Percentiles rank a stretch among this genome's conserved stretches.
These are phyloP conservation scores for Oscarella lobularis DNA, from an alignment of 37 sponge, comb jelly and placozoan species.

Conservation along the genomic window DNA sequence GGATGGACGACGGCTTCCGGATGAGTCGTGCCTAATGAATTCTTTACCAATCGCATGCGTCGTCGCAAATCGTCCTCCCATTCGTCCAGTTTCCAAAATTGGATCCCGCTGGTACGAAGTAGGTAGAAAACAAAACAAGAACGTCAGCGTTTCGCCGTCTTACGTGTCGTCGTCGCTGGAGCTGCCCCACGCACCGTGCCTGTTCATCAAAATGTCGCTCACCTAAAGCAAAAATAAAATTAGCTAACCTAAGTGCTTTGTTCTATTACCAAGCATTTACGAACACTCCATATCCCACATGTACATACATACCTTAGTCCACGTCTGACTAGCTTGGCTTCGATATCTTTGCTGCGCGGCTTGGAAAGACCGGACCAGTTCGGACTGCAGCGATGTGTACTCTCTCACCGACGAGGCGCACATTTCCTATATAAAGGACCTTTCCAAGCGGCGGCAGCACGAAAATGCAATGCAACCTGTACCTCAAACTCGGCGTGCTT, in stretches of 20 bases:
- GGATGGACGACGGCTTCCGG: conserved; percentile 22
- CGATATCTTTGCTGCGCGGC: background rate
- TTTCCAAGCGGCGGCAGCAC: background rate
- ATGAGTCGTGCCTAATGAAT: conserved; percentile 53
- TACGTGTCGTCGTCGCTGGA: too few species aligned
- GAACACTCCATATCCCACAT: background rate
- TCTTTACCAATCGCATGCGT: conserved; percentile 43
- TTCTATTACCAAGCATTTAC: background rate
- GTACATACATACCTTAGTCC: background rate
- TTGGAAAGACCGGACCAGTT: background rate
- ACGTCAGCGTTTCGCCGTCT: too few species aligned
- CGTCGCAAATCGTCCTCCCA: conserved; percentile 50
- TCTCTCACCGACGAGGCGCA: background rate
- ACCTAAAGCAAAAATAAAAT: too few species aligned
- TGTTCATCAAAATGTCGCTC: conserved; percentile 5
- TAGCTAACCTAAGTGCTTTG: too few species aligned
- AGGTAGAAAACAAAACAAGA: background rate
- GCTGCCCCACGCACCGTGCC: background rate
- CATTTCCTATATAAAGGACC: background rate
- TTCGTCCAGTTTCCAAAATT: conserved; percentile 36
- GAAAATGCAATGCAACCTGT: background rate
- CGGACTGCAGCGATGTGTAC: background rate
- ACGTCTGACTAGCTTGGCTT: background rate
- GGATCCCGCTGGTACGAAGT: conserved; percentile 6
- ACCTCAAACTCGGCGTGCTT: background rate